Evolutionary conservation across 2,113 vertebrate species (phyloP).

Genomic region (Lonchura striata): DNA sequence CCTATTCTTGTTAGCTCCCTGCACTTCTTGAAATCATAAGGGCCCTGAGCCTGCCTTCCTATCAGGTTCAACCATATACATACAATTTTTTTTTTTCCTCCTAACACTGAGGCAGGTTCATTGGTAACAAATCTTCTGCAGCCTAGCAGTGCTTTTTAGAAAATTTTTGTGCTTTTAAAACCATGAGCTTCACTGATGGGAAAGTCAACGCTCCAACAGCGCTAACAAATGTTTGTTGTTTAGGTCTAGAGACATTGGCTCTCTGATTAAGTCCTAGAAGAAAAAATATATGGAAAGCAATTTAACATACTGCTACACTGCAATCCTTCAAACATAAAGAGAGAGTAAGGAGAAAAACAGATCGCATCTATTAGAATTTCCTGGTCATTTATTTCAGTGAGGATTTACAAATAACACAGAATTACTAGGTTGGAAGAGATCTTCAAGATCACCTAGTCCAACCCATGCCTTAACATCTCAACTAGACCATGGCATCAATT

Average conservation of each 20-base stretch:
- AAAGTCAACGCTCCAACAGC: not conserved
- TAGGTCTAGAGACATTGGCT: not conserved
- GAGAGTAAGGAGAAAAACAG: not conserved
- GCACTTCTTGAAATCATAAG: not conserved
- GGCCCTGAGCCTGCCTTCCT: not conserved
- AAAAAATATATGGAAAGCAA: not conserved
- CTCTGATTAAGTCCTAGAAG: not conserved
- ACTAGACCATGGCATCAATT: not conserved
- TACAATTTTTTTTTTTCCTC: not conserved
- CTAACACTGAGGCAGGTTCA: not conserved
- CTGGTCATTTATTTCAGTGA: not conserved
- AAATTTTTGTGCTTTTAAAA: not conserved
- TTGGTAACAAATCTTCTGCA: not conserved
- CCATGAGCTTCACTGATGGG: not conserved
- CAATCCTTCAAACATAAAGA: not conserved
- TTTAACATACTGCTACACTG: not conserved
- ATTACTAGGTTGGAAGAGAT: not conserved
- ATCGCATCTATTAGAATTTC: not conserved
- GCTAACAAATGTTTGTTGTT: not conserved
- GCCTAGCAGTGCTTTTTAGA: not conserved
- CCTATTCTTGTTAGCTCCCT: conserved; percentile 37
- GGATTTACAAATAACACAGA: not conserved
- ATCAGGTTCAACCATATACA: not conserved
- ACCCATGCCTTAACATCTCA: not conserved
- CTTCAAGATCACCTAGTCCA: not conserved